Percentiles rank a stretch among this genome's conserved stretches.
These are phyloP conservation scores for Platypus cylindrus DNA, from an alignment of 2,888 invertebrate genomes.

Conservation along the genomic window DNA sequence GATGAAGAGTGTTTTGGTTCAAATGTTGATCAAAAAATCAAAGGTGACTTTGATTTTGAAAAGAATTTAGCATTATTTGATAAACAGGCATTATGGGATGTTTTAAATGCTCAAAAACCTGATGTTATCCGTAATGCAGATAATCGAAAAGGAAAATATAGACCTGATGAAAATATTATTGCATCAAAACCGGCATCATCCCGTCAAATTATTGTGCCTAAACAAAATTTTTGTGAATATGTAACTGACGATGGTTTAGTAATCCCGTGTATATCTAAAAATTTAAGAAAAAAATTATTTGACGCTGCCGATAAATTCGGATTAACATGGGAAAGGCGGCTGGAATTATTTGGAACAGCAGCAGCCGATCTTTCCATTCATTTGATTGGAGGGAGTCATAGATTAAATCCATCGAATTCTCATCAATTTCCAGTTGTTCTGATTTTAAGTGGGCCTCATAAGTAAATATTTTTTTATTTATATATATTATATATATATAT, in stretches of 20 bases:
- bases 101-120: constrained; percentile 49
- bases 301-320: constrained; percentile 52
- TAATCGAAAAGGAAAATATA: constrained; percentile 33
- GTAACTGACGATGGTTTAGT: constrained; percentile 71
- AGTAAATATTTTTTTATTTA: constrained; percentile 27
- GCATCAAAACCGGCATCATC: constrained; percentile 48
- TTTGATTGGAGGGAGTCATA: constrained; percentile 70
- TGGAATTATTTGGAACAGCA: constrained; percentile 71
- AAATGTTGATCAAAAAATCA: constrained; percentile 50
- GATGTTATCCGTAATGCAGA: constrained; percentile 46
- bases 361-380: constrained; percentile 74
- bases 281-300: constrained; percentile 11
- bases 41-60: constrained; percentile 87
- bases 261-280: constrained; percentile 59
- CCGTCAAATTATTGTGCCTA: constrained; percentile 60
- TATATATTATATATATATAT: no score
- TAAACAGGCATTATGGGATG: constrained; percentile 68
- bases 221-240: constrained; percentile 48
- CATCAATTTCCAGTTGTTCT: constrained; percentile 80
- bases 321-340: constrained; percentile 50
- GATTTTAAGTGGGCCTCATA: constrained; percentile 58
- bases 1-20: constrained; percentile 71
- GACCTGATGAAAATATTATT: constrained; percentile 79
- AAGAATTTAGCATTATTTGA: constrained; percentile 86
- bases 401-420: constrained; percentile 72